Conservation (phyloP, 1,140 invertebrate species). For the Drosophila sucinea region DNA sequence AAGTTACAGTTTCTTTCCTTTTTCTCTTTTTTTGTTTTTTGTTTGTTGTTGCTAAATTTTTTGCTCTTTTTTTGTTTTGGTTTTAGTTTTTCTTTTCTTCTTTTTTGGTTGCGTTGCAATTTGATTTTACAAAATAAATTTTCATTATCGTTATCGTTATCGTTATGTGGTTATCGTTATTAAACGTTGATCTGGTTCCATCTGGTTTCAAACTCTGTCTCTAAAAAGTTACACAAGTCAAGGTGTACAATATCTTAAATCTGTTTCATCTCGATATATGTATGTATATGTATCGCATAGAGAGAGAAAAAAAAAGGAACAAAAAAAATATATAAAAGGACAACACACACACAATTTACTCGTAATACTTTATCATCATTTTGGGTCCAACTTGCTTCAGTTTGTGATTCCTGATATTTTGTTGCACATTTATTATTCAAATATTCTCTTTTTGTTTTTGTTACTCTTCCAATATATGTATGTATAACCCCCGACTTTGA, state of each 20-base stretch:
- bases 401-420: slow-evolving; percentile 75
- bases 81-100: slow-evolving; percentile 32
- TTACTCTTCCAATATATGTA: neutral
- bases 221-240: slow-evolving; percentile 63
- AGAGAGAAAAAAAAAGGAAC: neutral
- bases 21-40: slow-evolving; percentile 33
- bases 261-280: slow-evolving; percentile 47
- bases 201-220: slow-evolving; percentile 60
- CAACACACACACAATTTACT: slow-evolving; percentile 7
- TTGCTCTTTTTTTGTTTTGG: slow-evolving; percentile 32
- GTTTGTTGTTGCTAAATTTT: slow-evolving; percentile 35
- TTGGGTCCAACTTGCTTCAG: slow-evolving; percentile 78
- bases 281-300: neutral
- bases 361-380: slow-evolving; percentile 46
- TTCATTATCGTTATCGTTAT: slow-evolving; percentile 45
- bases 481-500: slow-evolving; percentile 10
- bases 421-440: slow-evolving; percentile 60
- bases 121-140: slow-evolving; percentile 76
- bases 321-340: neutral
- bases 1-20: slow-evolving; percentile 59
- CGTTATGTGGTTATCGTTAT: slow-evolving; percentile 19
- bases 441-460: slow-evolving; percentile 11
- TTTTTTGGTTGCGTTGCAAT: slow-evolving; percentile 44
- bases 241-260: slow-evolving; percentile 62
- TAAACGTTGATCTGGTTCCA: slow-evolving; percentile 58